Conservation (phyloP, 1,140 invertebrate genomes). For the Diprion similis region DNA sequence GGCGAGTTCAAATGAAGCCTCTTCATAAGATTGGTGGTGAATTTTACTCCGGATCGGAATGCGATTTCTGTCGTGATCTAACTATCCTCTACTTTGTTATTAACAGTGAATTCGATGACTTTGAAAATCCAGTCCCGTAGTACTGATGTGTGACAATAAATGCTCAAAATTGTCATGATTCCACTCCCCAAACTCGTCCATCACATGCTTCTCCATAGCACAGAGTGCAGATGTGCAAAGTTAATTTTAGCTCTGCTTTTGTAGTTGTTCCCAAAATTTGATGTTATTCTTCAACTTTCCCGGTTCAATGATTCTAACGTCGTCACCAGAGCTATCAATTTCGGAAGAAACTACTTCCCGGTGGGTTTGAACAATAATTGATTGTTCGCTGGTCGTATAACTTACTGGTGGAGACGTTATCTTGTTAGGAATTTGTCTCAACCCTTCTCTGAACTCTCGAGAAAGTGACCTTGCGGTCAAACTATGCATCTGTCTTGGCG, state of each 20-base stretch:
- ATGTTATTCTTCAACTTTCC: constrained; percentile 54
- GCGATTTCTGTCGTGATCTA: not conserved
- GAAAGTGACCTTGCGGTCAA: constrained; percentile 82
- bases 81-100: not conserved
- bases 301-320: constrained; percentile 37
- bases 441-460: constrained; percentile 75
- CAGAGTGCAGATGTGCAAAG: not conserved
- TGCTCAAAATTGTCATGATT: not conserved
- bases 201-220: not conserved
- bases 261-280: constrained; percentile 54
- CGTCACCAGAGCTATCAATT: constrained; percentile 14
- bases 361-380: constrained; percentile 29
- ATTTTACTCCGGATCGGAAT: not conserved
- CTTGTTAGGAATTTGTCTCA: constrained; percentile 56
- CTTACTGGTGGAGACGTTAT: constrained; percentile 27
- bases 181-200: not conserved
- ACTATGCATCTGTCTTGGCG: constrained; percentile 74
- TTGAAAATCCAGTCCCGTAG: too few relatives aligned
- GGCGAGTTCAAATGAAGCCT: not conserved
- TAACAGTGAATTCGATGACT: too few relatives aligned
- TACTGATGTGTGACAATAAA: not conserved
- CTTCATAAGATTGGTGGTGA: not conserved
- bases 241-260: constrained; percentile 38
- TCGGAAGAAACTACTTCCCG: constrained; percentile 21
- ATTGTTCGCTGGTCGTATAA: constrained; percentile 36